phyloP scores from a whole-genome alignment of 2,113 vertebrate genomes.

The Chloebia gouldiae region DNA sequence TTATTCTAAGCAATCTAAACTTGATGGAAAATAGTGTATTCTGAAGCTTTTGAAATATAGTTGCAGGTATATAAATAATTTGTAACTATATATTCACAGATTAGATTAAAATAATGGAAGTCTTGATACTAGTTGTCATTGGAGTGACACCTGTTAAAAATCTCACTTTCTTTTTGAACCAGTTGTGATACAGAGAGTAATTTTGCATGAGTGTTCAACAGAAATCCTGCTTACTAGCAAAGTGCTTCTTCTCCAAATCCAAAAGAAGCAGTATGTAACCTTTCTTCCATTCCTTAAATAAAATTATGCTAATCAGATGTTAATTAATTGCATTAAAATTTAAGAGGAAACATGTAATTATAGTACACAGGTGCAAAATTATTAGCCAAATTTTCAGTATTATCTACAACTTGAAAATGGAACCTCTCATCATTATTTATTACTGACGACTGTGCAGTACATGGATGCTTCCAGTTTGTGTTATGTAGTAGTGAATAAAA shows the following conservation, averaged over 20 bases:
- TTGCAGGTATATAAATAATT: conserved; percentile 13
- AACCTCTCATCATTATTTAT: neutral
- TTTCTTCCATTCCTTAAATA: neutral
- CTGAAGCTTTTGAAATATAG: neutral
- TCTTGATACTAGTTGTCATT: neutral
- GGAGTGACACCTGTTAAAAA: neutral
- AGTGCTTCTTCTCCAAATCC: neutral
- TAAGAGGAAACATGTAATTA: neutral
- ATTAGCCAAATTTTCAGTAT: neutral
- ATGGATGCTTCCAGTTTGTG: neutral
- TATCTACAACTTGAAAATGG: neutral
- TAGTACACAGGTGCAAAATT: neutral
- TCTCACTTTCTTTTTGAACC: neutral
- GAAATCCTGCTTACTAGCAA: neutral
- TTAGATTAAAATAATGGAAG: conserved; percentile 5
- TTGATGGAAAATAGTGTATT: neutral
- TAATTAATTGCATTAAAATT: conserved; percentile 35
- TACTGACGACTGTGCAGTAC: neutral
- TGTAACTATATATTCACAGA: neutral
- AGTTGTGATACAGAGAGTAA: neutral
- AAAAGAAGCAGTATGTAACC: neutral
- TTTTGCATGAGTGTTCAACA: neutral
- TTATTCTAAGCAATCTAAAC: neutral
- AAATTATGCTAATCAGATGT: neutral
- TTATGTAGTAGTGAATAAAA: neutral